Evolutionary conservation across 2,888 invertebrate species (phyloP).

Genomic region (Ophion costatus): DNA sequence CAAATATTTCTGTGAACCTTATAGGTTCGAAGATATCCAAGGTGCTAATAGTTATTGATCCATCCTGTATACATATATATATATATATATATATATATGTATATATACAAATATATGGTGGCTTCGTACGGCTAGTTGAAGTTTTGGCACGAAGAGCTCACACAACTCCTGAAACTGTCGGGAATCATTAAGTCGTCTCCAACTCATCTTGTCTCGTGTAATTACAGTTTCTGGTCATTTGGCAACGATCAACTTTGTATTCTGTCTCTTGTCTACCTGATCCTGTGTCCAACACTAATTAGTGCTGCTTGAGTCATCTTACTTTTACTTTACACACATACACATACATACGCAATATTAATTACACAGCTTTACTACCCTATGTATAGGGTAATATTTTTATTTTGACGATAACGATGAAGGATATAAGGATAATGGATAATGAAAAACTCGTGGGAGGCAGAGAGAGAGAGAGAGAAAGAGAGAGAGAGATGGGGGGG

Average conservation of each 20-base stretch:
- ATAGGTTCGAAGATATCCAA: too few species aligned
- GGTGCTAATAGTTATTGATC: too few species aligned
- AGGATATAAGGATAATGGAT: too few species aligned
- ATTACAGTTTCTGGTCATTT: slow-evolving; percentile 59
- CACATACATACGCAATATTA: too few species aligned
- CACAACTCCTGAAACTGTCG: background rate
- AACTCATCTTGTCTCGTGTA: slow-evolving; percentile 58
- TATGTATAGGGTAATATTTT: too few species aligned
- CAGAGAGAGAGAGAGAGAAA: too few species aligned
- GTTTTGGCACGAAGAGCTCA: background rate
- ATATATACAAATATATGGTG: too few species aligned
- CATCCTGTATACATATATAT: background rate
- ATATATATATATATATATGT: background rate
- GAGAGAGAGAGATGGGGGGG: too few species aligned
- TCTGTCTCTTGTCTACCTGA: slow-evolving; percentile 56
- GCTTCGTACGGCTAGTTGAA: background rate
- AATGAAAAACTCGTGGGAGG: too few species aligned
- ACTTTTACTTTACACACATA: background rate
- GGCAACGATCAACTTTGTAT: slow-evolving; percentile 57
- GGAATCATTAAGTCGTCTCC: slow-evolving; percentile 32
- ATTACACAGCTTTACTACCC: too few species aligned
- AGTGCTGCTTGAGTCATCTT: slow-evolving; percentile 22
- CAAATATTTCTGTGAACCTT: too few species aligned
- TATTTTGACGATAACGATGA: too few species aligned
- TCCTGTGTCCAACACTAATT: slow-evolving; percentile 60